Conservation (phyloP, 2,888 invertebrate genomes). For the Stenodema calcarata region DNA sequence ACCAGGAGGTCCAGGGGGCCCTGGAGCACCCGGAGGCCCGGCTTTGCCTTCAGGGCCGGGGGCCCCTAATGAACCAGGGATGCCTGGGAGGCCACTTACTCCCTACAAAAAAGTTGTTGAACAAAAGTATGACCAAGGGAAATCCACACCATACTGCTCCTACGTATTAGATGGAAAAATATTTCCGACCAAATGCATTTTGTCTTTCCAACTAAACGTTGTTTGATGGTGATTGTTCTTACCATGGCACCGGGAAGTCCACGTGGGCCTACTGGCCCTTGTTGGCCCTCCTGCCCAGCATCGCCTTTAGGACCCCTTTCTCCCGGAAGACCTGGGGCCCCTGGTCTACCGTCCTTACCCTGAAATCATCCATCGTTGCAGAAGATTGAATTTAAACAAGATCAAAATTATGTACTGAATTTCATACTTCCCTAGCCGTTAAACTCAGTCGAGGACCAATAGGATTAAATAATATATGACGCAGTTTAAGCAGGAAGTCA, state of each 20-base stretch:
- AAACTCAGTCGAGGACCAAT: too few species aligned
- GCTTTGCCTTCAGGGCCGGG: slow-evolving; percentile 59
- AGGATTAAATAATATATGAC: too few species aligned
- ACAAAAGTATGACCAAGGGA: too few species aligned
- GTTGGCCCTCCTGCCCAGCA: neutral
- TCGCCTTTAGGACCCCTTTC: neutral
- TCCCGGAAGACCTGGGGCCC: neutral
- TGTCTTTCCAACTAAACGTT: too few species aligned
- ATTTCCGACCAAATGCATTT: neutral
- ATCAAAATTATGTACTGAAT: too few species aligned
- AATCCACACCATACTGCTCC: too few species aligned
- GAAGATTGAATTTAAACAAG: too few species aligned
- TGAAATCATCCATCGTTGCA: neutral
- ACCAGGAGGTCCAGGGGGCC: slow-evolving; percentile 28
- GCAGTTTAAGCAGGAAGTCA: too few species aligned
- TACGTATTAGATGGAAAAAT: too few species aligned
- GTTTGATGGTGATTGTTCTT: neutral
- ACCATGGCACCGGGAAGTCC: slow-evolving; percentile 8
- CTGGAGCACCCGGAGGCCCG: slow-evolving; percentile 54
- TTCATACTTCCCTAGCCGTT: too few species aligned
- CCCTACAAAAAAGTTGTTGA: too few species aligned
- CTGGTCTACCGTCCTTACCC: neutral
- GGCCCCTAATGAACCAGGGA: slow-evolving; percentile 56
- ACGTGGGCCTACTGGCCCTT: slow-evolving; percentile 18
- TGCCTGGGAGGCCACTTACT: slow-evolving; percentile 6